phyloP scores from a whole-genome alignment of 2,113 vertebrate genomes.

The Drymodes brunneopygia region DNA sequence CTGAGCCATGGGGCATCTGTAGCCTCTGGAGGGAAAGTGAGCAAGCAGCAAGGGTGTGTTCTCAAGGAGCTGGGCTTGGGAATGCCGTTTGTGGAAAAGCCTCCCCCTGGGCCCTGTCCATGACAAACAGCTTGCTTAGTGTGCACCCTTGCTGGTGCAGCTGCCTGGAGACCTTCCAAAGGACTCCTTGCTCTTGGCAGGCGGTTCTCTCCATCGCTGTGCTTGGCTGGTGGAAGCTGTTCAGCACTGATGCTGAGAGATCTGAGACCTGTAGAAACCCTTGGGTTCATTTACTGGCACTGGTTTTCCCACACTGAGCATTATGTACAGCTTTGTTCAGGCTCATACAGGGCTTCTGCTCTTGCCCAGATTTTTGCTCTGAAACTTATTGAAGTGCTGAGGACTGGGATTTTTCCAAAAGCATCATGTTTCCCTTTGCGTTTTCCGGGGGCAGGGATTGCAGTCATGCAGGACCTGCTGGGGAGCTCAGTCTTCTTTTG shows the following conservation, averaged over 20 bases:
- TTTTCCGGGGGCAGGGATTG: neutral
- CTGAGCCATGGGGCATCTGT: neutral
- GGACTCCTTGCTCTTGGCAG: neutral
- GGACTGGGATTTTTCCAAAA: neutral
- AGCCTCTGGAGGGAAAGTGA: neutral
- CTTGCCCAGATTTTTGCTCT: neutral
- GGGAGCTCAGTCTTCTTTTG: neutral
- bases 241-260: neutral
- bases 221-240: neutral
- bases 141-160: neutral
- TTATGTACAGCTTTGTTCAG: neutral
- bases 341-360: neutral
- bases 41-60: accelerated
- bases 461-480: neutral
- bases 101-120: neutral
- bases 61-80: neutral
- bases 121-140: neutral
- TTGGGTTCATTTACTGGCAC: neutral
- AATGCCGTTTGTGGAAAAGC: neutral
- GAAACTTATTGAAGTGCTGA: neutral
- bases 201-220: neutral
- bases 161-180: neutral
- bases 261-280: neutral
- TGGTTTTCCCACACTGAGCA: neutral
- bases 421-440: neutral